Conservation (phyloP, 2,797 vertebrate species). For the Rhodeus uyekii region DNA sequence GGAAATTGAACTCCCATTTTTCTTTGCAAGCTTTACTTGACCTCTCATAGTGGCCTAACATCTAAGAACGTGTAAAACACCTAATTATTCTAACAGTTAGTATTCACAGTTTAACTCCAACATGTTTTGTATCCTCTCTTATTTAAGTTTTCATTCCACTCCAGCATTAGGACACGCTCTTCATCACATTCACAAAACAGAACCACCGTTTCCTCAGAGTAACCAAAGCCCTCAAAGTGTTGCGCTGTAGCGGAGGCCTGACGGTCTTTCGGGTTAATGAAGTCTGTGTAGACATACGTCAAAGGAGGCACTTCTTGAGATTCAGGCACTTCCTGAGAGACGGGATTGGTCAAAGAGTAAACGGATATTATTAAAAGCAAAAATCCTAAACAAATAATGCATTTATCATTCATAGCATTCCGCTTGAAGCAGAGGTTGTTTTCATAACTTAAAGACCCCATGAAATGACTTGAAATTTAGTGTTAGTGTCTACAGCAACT, state of each 20-base stretch:
- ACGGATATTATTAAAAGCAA: neutral
- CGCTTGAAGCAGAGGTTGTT: neutral
- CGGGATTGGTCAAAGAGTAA: neutral
- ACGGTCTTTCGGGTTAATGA: slow-evolving; percentile 21
- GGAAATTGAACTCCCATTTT: no score
- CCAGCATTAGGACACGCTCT: neutral
- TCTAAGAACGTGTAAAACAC: no score
- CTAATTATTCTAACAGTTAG: no score
- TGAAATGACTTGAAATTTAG: neutral
- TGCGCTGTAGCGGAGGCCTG: neutral
- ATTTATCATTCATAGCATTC: neutral
- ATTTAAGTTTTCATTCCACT: neutral
- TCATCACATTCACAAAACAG: neutral
- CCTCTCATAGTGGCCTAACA: no score
- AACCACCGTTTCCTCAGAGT: slow-evolving; percentile 27
- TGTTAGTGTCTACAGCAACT: neutral
- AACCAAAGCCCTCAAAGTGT: slow-evolving; percentile 39
- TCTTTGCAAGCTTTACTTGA: no score
- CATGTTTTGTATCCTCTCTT: neutral
- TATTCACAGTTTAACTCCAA: neutral
- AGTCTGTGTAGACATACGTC: slow-evolving; percentile 51
- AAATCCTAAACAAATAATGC: neutral
- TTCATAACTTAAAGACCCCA: neutral
- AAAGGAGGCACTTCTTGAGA: neutral
- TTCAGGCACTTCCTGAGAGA: slow-evolving; percentile 23